phyloP scores from a whole-genome alignment of 2,797 vertebrate species.

The Notamacropus eugenii region DNA sequence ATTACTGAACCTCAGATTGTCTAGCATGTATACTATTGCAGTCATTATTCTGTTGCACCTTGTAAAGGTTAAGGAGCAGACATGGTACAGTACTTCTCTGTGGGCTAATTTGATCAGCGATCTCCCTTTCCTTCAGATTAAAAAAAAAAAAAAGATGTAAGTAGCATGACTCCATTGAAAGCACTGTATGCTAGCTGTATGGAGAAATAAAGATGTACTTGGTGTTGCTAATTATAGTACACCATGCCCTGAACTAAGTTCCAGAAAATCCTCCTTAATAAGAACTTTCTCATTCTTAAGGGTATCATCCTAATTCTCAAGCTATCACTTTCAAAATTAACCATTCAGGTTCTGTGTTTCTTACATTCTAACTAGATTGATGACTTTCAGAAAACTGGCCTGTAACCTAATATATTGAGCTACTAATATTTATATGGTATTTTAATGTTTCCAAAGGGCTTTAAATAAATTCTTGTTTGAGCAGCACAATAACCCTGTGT shows the following conservation, averaged over 20 bases:
- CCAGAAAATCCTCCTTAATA: neutral
- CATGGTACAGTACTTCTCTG: neutral
- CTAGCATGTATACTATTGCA: conserved; percentile 9
- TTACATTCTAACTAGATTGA: neutral
- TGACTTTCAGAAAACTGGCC: neutral
- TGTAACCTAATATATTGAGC: neutral
- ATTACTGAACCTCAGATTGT: conserved; percentile 43
- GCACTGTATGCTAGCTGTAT: neutral
- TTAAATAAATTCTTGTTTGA: neutral
- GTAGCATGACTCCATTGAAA: neutral
- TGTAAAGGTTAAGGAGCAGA: conserved; percentile 50
- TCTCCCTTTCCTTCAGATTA: neutral
- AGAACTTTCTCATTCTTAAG: neutral
- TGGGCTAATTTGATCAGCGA: neutral
- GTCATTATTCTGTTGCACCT: conserved; percentile 26
- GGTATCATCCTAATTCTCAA: neutral
- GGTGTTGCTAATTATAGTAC: neutral
- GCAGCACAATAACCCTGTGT: neutral
- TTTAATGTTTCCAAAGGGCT: neutral
- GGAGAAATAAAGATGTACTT: neutral
- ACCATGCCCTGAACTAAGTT: neutral
- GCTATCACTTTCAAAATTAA: neutral
- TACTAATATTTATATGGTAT: neutral
- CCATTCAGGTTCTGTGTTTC: neutral
- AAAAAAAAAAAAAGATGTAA: neutral